These are phyloP conservation scores for Miltochrista miniata DNA, from an alignment of 2,888 invertebrate species.

Conservation along the genomic window DNA sequence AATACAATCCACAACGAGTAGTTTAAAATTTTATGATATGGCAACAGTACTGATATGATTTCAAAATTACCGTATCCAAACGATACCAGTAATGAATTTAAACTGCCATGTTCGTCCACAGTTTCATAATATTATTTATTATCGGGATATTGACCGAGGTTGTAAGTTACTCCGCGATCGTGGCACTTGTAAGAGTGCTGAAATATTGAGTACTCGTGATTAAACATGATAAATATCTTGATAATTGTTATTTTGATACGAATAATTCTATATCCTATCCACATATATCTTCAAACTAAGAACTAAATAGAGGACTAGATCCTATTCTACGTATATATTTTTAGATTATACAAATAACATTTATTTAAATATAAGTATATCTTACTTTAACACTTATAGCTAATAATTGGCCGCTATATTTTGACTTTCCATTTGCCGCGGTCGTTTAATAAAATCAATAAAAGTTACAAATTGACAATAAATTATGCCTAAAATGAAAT, in stretches of 20 bases:
- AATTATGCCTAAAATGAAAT: neutral
- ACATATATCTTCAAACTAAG: slow-evolving; percentile 15
- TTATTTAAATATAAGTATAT: slow-evolving; percentile 36
- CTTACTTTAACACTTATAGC: slow-evolving; percentile 33
- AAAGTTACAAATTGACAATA: slow-evolving; percentile 19
- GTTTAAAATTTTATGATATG: neutral
- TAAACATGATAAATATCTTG: no score
- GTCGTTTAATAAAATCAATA: slow-evolving; percentile 22
- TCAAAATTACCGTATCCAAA: neutral
- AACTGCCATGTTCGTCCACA: no score
- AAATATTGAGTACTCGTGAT: no score
- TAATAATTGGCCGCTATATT: slow-evolving; percentile 44
- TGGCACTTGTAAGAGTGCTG: no score
- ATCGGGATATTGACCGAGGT: no score
- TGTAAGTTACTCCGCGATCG: no score
- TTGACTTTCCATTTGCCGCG: slow-evolving; percentile 46
- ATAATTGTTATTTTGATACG: no score
- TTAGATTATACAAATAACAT: slow-evolving; percentile 38
- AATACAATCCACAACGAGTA: no score
- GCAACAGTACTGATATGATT: neutral
- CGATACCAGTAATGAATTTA: no score
- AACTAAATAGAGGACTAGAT: slow-evolving; percentile 41
- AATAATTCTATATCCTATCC: no score
- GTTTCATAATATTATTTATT: no score
- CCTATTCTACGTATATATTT: slow-evolving; percentile 49